Evolutionary conservation across 2,113 vertebrate genomes (phyloP), one percentile per base, ranked within the genome.

Genomic region (Plectropomus leopardus): DNA sequence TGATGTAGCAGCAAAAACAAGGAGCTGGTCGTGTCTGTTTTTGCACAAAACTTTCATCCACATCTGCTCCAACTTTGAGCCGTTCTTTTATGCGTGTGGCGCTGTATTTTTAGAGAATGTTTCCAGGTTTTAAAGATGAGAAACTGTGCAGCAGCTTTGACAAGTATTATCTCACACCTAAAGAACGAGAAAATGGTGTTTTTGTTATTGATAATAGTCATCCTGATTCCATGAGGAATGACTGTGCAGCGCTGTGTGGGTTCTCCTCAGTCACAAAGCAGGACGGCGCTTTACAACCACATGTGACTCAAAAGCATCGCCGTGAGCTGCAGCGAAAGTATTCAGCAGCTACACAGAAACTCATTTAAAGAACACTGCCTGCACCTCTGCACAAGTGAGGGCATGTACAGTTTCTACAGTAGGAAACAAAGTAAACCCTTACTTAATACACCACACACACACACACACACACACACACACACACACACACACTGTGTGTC

Each of bases 331-430:
- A 36, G 36, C 10, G 40, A 57, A 14, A 69, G 75, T 63, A 47
- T 63, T 85, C 51, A 45, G 14, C 23, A 13, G 3, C 54, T 84
- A 4, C 28, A 82, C 60, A 76, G 82, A 87, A 90, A 87, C 77
- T 74, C 47, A 2, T 63, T 54, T 76, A 3, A 45, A 82, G 51
- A 78, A 69, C 28, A 32, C 19, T 19, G 10, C 17, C 42, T 80
- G 30, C 70, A 57, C 36, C 44, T 42, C n/a, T 1, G 3, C 47
- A 63, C 89, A 86, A 54, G 89, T 74, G 66, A 69, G 70, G 61
- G 45, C 90, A 72, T 90, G 89, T 28, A 72, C 15, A 80, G 80
- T 81, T 90, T 84, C 75, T 70, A 5, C 78, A 47, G 55, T 0
- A 76, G 60, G 26, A 74, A 61, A 63, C 58, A 74, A 47, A 59